Evolutionary conservation across 2,797 vertebrate genomes (phyloP), one percentile per base, ranked within the genome.

Genomic region (Craterocephalus amniculus): DNA sequence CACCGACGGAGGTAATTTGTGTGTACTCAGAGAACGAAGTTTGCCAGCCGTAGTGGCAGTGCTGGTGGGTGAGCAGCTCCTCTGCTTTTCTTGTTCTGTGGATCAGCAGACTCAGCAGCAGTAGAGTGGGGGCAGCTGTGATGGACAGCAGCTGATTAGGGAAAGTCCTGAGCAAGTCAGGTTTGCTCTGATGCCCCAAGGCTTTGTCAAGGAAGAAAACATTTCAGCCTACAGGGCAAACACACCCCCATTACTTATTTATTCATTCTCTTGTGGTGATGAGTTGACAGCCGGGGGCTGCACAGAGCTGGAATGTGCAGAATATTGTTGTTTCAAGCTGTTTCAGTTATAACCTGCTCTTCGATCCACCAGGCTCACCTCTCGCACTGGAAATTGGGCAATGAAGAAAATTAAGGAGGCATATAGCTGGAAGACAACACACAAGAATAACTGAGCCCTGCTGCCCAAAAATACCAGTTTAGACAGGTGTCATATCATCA

Each of bases 81-180:
- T 40, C 22, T 24, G 18, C 27, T 52, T 11, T 73, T 73, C 70
- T 67, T 68, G 70, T 67, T 71, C 61, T 27, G 38, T 26, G 22
- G 61, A 78, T 81, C 7, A 14, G 70, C 68, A 59, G 32, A 74
- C 35, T 81, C 83, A 78, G 83, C 80, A 67, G 76, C 60, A 60
- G 59, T 52, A 45, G 59, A 76, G 78, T 31, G 8, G 73, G 74
- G 83, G 59, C 45, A 51, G 77, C 12, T 0, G 18, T 91, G 91
- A 93, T 89, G 85, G 90, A 92, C 91, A 91, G 90, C 59, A 26
- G 80, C 90, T 93, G 88, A 92, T 93, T 91, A 90, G 87, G 84
- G 84, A 69, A 89, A 87, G 86, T 85, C 86, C 82, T 68, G 73
- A 80, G 59, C 81, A 79, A 78, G 83, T 74, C 57, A 69, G 74